A percentile compares a stretch with the other conserved stretches of the same genome.
phyloP scores from a whole-genome alignment of 2,113 vertebrate species.

The Mellivora capensis region DNA sequence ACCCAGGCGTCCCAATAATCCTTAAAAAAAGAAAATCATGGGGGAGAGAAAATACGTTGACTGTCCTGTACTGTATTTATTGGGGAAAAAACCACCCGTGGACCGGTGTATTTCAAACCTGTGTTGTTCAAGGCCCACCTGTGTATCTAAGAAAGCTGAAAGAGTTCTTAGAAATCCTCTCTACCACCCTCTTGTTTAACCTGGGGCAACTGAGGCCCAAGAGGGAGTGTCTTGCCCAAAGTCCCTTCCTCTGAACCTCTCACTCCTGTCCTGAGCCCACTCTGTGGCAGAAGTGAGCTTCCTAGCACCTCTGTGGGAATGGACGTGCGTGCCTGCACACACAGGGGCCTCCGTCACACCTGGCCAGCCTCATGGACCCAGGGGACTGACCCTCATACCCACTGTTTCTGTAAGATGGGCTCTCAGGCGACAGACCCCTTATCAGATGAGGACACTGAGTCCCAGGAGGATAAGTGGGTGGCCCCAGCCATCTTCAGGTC shows the following conservation, averaged over 20 bases:
- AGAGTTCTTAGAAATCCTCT: no score
- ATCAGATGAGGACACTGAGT: background rate
- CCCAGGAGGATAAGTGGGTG: background rate
- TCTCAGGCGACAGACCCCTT: background rate
- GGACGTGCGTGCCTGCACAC: fast-evolving
- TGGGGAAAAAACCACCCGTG: background rate
- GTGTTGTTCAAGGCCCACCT: background rate
- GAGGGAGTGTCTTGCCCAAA: background rate
- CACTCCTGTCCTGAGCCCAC: background rate
- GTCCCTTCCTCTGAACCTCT: background rate
- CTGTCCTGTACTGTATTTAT: background rate
- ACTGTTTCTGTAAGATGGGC: background rate
- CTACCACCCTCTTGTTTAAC: background rate
- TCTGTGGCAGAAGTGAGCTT: background rate
- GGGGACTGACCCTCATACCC: background rate
- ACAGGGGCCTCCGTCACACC: background rate
- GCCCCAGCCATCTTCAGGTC: background rate
- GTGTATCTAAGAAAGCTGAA: background rate
- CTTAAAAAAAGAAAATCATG: background rate
- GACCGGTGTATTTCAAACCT: background rate
- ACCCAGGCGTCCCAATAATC: background rate
- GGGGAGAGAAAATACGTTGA: background rate
- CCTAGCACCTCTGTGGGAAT: fast-evolving
- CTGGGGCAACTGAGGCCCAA: background rate
- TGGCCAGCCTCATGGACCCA: background rate